Conservation (phyloP, 2,113 vertebrate genomes). For the Salvator merianae region DNA sequence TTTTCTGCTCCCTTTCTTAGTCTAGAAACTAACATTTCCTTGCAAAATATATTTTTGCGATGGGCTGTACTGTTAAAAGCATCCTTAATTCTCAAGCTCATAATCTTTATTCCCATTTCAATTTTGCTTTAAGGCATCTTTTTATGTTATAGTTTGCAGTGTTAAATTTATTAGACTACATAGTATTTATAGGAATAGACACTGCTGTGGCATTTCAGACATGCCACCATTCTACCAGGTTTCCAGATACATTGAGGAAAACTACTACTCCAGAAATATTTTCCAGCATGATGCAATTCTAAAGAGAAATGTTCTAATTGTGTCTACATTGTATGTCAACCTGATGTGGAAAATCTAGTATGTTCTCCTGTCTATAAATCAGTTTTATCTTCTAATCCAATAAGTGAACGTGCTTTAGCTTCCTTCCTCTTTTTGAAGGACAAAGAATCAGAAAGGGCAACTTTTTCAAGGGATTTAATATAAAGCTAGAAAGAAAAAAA, state of each 20-base stretch:
- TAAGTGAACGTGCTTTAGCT: background rate
- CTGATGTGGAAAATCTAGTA: conserved; percentile 3
- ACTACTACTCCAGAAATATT: conserved; percentile 23
- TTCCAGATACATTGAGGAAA: conserved; percentile 19
- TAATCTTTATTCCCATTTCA: background rate
- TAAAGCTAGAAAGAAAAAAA: background rate
- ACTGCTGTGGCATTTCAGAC: conserved; percentile 10
- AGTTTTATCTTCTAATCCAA: background rate
- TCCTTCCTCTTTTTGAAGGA: background rate
- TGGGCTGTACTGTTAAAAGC: background rate
- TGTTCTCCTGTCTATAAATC: background rate
- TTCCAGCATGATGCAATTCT: conserved; percentile 24
- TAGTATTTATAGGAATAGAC: background rate
- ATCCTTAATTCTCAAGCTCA: background rate
- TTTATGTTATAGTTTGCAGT: background rate
- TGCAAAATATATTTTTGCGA: background rate
- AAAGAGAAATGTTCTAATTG: conserved; percentile 22
- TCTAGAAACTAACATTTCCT: background rate
- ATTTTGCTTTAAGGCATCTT: background rate
- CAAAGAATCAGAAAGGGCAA: background rate
- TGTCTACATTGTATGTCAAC: background rate
- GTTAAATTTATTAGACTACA: conserved; percentile 13
- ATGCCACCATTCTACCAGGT: background rate
- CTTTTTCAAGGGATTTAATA: conserved; percentile 9
- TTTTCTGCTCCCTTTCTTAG: background rate